Evolutionary conservation across 2,888 invertebrate species (phyloP).

Genomic region (Cynaeus angustus): DNA sequence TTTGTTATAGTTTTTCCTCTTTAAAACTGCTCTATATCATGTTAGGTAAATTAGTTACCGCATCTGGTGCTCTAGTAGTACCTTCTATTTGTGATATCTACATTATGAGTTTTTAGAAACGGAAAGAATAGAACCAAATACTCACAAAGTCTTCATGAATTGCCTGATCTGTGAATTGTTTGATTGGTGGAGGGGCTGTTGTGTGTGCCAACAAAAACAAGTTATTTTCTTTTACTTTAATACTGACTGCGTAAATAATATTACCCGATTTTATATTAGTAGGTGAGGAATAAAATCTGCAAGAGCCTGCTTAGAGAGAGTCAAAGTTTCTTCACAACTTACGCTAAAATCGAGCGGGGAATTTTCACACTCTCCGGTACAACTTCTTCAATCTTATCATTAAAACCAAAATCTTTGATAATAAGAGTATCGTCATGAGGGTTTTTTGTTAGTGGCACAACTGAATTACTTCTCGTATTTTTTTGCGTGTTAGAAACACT

Average conservation of each 20-base stretch:
- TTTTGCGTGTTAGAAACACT: conserved; percentile 12
- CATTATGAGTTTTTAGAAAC: conserved; percentile 9
- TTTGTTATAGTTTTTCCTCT: too few relatives aligned
- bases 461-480: conserved; percentile 32
- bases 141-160: conserved; percentile 23
- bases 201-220: conserved; percentile 78
- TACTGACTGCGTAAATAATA: conserved; percentile 73
- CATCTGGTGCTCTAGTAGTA: conserved; percentile 20
- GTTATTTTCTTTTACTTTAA: conserved; percentile 75
- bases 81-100: conserved; percentile 22
- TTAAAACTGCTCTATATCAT: too few relatives aligned
- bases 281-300: conserved; percentile 74
- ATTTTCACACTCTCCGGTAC: conserved; percentile 71
- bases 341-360: conserved; percentile 75
- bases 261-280: conserved; percentile 74
- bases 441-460: conserved; percentile 29
- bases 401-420: conserved; percentile 29
- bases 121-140: neutral
- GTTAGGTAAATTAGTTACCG: conserved; percentile 29
- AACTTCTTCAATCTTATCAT: conserved; percentile 28
- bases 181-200: conserved; percentile 73
- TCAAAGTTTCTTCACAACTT: conserved; percentile 54
- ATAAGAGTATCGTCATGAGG: conserved; percentile 13
- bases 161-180: conserved; percentile 45
- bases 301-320: neutral